Conservation (phyloP, 1,140 invertebrate genomes). For the Pinna nobilis region DNA sequence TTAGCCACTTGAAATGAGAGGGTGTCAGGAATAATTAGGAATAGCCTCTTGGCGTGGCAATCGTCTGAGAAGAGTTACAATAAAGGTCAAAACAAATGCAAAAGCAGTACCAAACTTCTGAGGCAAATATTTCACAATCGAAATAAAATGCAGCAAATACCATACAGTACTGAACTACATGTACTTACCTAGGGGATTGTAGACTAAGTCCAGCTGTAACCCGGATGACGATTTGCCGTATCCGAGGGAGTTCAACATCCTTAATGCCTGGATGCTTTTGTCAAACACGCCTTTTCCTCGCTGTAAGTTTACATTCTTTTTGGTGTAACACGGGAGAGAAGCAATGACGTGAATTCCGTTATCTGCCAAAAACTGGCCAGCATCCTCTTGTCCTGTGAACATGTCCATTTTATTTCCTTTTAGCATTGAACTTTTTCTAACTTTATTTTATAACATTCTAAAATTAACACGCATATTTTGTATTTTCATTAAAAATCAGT, state of each 20-base stretch:
- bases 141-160: background rate
- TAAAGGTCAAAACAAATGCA: too few relatives aligned
- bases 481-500: too few relatives aligned
- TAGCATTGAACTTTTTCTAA: too few relatives aligned
- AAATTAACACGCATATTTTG: too few relatives aligned
- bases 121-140: too few relatives aligned
- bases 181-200: slow-evolving; percentile 56
- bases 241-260: slow-evolving; percentile 51
- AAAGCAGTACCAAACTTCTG: too few relatives aligned
- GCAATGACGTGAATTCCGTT: slow-evolving; percentile 49
- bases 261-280: slow-evolving; percentile 53
- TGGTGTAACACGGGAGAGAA: slow-evolving; percentile 57
- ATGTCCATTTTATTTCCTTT: too few relatives aligned
- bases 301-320: slow-evolving; percentile 60
- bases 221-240: slow-evolving; percentile 45
- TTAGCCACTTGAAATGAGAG: too few relatives aligned
- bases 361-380: slow-evolving; percentile 52
- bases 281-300: slow-evolving; percentile 60
- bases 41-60: too few relatives aligned
- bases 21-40: too few relatives aligned
- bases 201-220: slow-evolving; percentile 53
- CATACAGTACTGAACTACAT: background rate
- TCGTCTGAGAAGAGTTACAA: too few relatives aligned
- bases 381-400: slow-evolving; percentile 63
- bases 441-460: too few relatives aligned